Evolutionary conservation across 2,797 vertebrate genomes (phyloP).

Genomic region (Monodelphis domestica): DNA sequence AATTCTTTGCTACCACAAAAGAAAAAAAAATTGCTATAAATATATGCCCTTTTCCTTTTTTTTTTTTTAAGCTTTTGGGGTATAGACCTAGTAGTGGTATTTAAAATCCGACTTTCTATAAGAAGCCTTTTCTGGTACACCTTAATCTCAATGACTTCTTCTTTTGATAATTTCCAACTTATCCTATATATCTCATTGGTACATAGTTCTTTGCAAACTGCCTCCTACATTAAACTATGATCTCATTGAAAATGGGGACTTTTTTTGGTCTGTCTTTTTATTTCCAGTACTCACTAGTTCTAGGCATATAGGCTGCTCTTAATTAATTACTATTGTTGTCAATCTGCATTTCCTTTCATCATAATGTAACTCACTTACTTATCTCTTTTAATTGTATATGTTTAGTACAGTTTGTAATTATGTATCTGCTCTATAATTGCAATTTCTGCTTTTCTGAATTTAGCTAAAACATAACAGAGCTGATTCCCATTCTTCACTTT

Average conservation of each 20-base stretch:
- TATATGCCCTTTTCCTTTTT: not conserved
- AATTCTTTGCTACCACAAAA: not conserved
- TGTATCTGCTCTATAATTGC: not conserved
- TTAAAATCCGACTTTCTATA: not conserved
- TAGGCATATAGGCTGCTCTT: not conserved
- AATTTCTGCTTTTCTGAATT: not conserved
- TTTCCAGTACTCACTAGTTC: not conserved
- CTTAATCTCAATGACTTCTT: not conserved
- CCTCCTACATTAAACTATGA: not conserved
- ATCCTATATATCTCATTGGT: not conserved
- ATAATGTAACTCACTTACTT: not conserved
- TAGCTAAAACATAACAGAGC: not conserved
- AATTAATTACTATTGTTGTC: not conserved
- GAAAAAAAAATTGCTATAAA: not conserved
- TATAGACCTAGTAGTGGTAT: not conserved
- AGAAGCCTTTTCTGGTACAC: not conserved
- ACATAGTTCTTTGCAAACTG: not conserved
- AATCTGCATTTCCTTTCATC: not conserved
- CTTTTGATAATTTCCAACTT: not conserved
- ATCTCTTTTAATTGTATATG: not conserved
- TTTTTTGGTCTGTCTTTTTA: not conserved
- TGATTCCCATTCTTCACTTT: not conserved
- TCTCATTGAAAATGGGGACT: not conserved
- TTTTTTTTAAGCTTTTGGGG: not conserved
- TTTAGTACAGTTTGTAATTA: not conserved